Evolutionary conservation across 2,888 invertebrate species (phyloP).

Genomic region (Margaritifera margaritifera): DNA sequence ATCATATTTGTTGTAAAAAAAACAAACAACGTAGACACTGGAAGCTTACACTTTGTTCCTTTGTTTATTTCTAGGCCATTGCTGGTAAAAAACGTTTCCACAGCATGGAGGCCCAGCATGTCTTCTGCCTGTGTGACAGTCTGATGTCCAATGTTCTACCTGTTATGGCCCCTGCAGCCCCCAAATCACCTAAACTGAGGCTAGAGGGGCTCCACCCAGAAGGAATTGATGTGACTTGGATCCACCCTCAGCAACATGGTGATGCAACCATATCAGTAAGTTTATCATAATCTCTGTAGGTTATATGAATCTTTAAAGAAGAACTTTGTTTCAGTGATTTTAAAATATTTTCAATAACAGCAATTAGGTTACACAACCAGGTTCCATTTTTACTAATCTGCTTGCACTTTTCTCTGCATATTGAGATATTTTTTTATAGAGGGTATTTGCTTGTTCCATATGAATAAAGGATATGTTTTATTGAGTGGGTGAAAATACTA

Average conservation of each 20-base stretch:
- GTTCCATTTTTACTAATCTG: background rate
- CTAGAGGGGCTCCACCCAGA: slow-evolving; percentile 69
- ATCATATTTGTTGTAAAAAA: too few relatives aligned
- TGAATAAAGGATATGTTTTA: too few relatives aligned
- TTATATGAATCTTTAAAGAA: background rate
- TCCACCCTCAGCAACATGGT: slow-evolving; percentile 70
- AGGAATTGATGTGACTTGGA: slow-evolving; percentile 72
- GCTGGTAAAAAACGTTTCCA: slow-evolving; percentile 57
- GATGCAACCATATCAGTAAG: slow-evolving; percentile 71
- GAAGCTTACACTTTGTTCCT: background rate
- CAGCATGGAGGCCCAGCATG: slow-evolving; percentile 59
- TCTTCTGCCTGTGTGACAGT: slow-evolving; percentile 69
- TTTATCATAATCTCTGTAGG: slow-evolving; percentile 11
- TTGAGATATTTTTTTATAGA: background rate
- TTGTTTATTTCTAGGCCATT: slow-evolving; percentile 51
- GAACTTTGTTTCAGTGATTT: too few relatives aligned
- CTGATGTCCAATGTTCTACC: slow-evolving; percentile 66
- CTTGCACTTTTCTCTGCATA: slow-evolving; percentile 1
- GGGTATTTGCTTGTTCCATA: too few relatives aligned
- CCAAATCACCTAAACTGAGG: slow-evolving; percentile 68
- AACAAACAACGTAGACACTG: too few relatives aligned
- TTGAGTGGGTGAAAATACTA: too few relatives aligned
- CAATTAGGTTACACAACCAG: background rate
- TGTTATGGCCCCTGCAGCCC: slow-evolving; percentile 70
- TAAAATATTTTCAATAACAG: too few relatives aligned